phyloP scores from a whole-genome alignment of 2,113 vertebrate genomes.

The Nansenia antarctica region DNA sequence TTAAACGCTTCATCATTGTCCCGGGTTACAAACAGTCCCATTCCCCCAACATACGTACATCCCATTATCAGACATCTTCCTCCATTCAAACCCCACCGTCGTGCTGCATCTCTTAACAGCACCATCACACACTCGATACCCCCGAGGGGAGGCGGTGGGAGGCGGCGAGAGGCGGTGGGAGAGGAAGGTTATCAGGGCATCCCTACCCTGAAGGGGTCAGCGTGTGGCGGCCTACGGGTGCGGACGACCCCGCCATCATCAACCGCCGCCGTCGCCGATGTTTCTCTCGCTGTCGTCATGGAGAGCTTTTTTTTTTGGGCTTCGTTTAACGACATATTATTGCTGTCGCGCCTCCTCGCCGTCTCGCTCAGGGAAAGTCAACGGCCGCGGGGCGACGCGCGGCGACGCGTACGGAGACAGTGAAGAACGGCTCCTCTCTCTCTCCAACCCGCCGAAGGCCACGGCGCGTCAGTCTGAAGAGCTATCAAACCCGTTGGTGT shows the following conservation, averaged over 20 bases:
- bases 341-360: slow-evolving; percentile 35
- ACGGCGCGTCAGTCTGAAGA: slow-evolving; percentile 16
- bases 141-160: slow-evolving; percentile 19
- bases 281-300: slow-evolving; percentile 62
- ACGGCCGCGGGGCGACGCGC: slow-evolving; percentile 30
- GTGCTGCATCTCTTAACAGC: slow-evolving; percentile 16
- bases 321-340: slow-evolving; percentile 58
- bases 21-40: slow-evolving; percentile 52
- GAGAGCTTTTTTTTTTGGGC: slow-evolving; percentile 44
- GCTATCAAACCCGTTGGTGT: slow-evolving; percentile 1
- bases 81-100: slow-evolving; percentile 38
- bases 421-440: slow-evolving; percentile 11
- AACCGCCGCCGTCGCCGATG: too few species aligned
- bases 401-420: slow-evolving; percentile 10
- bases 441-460: slow-evolving; percentile 33
- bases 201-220: slow-evolving; percentile 43
- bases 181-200: slow-evolving; percentile 41
- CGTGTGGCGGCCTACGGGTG: slow-evolving; percentile 36
- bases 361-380: slow-evolving; percentile 39
- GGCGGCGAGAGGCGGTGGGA: slow-evolving; percentile 19
- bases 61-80: slow-evolving; percentile 47
- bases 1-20: slow-evolving; percentile 78
- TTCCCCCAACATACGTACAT: slow-evolving; percentile 32
- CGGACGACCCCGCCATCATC: slow-evolving; percentile 62
- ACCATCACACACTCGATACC: slow-evolving; percentile 26